Evolutionary conservation across 2,797 vertebrate genomes (phyloP).

Genomic region (Paguma larvata): DNA sequence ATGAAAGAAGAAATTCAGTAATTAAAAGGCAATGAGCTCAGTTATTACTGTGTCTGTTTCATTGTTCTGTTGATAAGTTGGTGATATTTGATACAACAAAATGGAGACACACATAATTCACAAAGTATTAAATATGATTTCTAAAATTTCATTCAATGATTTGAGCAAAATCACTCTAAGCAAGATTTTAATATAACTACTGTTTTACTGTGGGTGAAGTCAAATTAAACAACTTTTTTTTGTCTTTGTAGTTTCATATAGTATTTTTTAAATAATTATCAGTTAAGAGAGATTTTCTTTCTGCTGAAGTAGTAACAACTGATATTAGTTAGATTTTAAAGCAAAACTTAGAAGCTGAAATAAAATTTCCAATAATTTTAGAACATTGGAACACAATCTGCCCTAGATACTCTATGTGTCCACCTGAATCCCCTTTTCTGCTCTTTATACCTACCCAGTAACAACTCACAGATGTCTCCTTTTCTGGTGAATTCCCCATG

Average conservation of each 20-base stretch:
- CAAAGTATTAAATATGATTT: neutral
- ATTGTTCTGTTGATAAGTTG: neutral
- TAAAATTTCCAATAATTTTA: neutral
- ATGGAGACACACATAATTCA: neutral
- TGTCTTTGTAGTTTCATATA: neutral
- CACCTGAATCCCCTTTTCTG: neutral
- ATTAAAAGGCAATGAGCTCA: neutral
- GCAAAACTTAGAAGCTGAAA: neutral
- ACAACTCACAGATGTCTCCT: neutral
- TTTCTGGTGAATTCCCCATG: neutral
- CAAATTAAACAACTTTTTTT: neutral
- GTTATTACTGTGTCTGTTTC: neutral
- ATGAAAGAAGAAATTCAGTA: neutral
- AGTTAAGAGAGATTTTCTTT: neutral
- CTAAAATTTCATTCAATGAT: neutral
- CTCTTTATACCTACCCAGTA: neutral
- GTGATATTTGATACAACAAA: neutral
- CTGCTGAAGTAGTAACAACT: neutral
- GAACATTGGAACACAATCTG: neutral
- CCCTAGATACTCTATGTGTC: fast-evolving
- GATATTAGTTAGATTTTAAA: conserved; percentile 9
- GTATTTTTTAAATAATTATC: neutral
- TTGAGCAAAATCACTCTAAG: neutral
- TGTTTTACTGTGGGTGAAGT: neutral
- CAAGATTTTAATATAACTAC: neutral